These are phyloP conservation scores for Atethmia centrago DNA, from an alignment of 2,888 invertebrate genomes.

Conservation along the genomic window DNA sequence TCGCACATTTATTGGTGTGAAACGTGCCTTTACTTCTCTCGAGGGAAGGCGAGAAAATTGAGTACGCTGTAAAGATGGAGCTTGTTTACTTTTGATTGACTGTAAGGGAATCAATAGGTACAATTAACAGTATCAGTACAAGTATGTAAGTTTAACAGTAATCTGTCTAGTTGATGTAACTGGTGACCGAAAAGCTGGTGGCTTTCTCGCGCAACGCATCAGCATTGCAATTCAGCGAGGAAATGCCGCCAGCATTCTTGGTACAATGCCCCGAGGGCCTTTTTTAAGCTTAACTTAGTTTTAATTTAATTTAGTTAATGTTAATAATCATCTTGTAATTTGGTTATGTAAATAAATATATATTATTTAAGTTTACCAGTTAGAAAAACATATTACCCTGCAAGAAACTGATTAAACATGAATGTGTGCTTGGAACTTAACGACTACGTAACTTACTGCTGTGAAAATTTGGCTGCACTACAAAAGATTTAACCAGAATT, in stretches of 20 bases:
- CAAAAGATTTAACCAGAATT: conserved; percentile 12
- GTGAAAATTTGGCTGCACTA: conserved; percentile 10
- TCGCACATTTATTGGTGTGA: neutral
- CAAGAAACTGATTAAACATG: conserved; percentile 3
- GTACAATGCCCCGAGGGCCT: too few species aligned
- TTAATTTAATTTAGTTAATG: too few species aligned
- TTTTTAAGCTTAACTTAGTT: too few species aligned
- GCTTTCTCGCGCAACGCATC: too few species aligned
- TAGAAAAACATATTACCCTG: neutral
- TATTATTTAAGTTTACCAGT: neutral
- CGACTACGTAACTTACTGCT: conserved; percentile 6
- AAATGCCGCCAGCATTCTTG: too few species aligned
- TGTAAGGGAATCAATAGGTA: conserved; percentile 9
- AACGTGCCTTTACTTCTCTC: conserved; percentile 13
- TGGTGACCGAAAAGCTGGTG: too few species aligned
- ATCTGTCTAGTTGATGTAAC: too few species aligned
- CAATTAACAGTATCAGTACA: neutral
- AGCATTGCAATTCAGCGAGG: too few species aligned
- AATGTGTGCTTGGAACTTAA: conserved; percentile 7
- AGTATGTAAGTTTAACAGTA: neutral
- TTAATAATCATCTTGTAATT: too few species aligned
- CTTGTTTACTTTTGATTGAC: conserved; percentile 27
- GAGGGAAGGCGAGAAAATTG: conserved; percentile 17
- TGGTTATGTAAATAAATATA: too few species aligned
- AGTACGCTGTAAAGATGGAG: conserved; percentile 21